Conservation (phyloP, 2,888 invertebrate species). For the Vannuccia rotundouncinata region DNA sequence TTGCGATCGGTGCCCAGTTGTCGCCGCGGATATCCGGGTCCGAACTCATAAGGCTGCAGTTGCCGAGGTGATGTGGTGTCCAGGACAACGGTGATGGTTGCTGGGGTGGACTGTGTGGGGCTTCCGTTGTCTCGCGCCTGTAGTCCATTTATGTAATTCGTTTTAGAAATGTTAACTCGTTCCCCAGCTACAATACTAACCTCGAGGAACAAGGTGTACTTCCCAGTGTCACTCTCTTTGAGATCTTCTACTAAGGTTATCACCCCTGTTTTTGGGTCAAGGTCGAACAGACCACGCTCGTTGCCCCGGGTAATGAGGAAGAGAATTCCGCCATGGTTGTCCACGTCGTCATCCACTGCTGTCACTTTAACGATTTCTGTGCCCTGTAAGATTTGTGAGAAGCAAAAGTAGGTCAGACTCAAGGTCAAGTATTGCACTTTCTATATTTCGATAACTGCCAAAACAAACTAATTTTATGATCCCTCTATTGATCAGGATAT, state of each 20-base stretch:
- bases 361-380: neutral
- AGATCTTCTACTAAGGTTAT: neutral
- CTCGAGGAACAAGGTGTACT: neutral
- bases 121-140: conserved; percentile 1
- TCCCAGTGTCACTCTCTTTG: neutral
- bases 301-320: neutral
- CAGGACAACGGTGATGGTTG: conserved; percentile 6
- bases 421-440: too few species aligned
- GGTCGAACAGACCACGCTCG: neutral
- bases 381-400: too few species aligned
- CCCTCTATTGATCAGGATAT: neutral
- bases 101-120: neutral
- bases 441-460: too few species aligned
- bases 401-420: too few species aligned
- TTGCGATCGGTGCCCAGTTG: neutral
- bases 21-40: neutral
- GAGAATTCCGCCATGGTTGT: neutral
- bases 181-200: neutral
- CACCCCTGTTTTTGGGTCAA: neutral
- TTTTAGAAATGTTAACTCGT: too few species aligned
- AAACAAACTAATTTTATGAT: too few species aligned
- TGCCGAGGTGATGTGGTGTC: neutral
- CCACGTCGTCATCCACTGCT: neutral
- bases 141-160: neutral
- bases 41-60: neutral